phyloP scores from a whole-genome alignment of 2,797 vertebrate genomes.

The Taeniopygia guttata region DNA sequence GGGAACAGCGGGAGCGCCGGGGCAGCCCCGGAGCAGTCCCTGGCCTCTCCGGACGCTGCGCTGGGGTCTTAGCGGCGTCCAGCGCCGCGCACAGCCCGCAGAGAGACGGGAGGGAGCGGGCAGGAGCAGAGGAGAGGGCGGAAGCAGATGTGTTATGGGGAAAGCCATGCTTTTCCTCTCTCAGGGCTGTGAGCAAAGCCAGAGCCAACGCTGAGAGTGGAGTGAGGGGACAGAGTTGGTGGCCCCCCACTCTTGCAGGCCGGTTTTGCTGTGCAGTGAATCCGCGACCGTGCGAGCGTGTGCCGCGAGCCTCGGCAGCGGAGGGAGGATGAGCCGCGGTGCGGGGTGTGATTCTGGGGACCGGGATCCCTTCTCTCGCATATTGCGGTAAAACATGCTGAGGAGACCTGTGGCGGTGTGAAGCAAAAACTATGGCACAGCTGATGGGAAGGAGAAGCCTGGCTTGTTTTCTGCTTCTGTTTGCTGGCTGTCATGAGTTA shows the following conservation, averaged over 20 bases:
- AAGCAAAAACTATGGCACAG: background rate
- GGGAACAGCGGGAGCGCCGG: background rate
- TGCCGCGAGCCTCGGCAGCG: background rate
- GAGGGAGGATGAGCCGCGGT: background rate
- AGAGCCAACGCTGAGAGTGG: background rate
- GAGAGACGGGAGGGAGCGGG: background rate
- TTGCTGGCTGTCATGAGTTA: background rate
- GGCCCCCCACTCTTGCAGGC: background rate
- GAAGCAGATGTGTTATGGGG: background rate
- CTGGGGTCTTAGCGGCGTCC: background rate
- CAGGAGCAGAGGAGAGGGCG: background rate
- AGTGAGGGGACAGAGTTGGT: background rate
- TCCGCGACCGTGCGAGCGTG: accelerated
- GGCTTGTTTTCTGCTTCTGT: background rate
- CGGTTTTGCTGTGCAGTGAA: background rate
- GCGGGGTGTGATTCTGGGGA: background rate
- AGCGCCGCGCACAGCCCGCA: background rate
- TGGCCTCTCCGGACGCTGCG: background rate
- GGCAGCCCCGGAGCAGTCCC: accelerated
- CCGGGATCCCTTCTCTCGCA: background rate
- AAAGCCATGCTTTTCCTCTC: background rate
- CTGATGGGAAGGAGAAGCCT: background rate
- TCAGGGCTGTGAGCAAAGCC: background rate
- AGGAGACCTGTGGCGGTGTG: background rate
- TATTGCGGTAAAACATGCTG: background rate